Evolutionary conservation across 2,113 vertebrate species (phyloP).

Genomic region (Hassar affinis): DNA sequence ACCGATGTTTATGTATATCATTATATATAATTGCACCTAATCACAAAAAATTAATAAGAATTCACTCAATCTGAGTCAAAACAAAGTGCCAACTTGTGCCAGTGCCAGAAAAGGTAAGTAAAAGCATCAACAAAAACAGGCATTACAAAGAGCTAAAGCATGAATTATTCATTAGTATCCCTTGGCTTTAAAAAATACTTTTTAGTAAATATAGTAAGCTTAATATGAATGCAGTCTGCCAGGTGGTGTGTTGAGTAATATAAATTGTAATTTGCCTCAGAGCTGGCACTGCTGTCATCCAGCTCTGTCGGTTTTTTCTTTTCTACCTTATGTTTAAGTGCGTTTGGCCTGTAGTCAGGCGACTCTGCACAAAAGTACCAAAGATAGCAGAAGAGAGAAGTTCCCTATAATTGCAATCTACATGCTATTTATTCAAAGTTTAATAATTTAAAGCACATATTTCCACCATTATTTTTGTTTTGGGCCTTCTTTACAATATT

Average conservation of each 20-base stretch:
- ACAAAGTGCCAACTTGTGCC: too few species aligned
- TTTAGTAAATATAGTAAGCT: background rate
- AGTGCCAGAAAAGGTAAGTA: too few species aligned
- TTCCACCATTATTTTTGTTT: background rate
- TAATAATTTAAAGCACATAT: background rate
- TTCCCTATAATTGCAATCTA: background rate
- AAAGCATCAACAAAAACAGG: background rate
- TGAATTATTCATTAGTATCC: background rate
- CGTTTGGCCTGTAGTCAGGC: background rate
- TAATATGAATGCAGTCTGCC: background rate
- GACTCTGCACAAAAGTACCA: background rate
- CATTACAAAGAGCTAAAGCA: background rate
- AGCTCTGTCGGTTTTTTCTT: background rate
- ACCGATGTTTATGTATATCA: background rate
- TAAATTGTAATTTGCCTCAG: background rate
- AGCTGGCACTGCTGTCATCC: too few species aligned
- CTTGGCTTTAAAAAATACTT: background rate
- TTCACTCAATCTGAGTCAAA: too few species aligned
- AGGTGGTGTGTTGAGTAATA: background rate
- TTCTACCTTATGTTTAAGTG: background rate
- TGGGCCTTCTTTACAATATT: background rate
- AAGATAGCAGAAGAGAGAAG: background rate
- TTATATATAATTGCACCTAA: background rate
- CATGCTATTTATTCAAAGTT: background rate
- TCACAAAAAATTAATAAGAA: too few species aligned